A percentile compares a stretch with the other conserved stretches of the same genome.
phyloP scores from a whole-genome alignment of 1,140 invertebrate genomes.

The Orius insidiosus region DNA sequence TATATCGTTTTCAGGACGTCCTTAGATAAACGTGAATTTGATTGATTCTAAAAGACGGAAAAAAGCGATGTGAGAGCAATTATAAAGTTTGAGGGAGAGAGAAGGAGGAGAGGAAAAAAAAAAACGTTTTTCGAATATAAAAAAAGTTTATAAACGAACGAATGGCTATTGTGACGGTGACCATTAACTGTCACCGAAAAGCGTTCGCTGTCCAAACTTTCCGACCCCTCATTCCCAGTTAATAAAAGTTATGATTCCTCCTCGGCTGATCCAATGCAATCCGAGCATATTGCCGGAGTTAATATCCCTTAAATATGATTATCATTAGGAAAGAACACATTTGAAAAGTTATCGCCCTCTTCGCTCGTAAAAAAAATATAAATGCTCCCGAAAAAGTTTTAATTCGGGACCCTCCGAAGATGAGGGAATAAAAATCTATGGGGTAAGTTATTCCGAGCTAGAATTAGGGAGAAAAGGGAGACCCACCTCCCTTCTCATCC shows the following conservation, averaged over 20 bases:
- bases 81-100: constrained; percentile 2
- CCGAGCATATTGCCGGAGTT: constrained; percentile 8
- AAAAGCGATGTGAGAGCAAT: constrained; percentile 2
- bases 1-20: no score
- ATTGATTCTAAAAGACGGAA: not conserved
- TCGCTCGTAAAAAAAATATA: constrained; percentile 9
- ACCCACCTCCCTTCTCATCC: constrained; percentile 4
- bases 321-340: constrained; percentile 12
- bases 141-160: constrained; percentile 4
- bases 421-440: constrained; percentile 11
- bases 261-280: constrained; percentile 7
- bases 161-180: constrained; percentile 7
- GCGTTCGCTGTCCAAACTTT: constrained; percentile 9
- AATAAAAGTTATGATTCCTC: constrained; percentile 10
- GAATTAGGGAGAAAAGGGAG: constrained; percentile 4
- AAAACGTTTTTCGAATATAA: constrained; percentile 1
- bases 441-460: constrained; percentile 9
- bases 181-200: constrained; percentile 3
- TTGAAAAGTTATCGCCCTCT: constrained; percentile 11
- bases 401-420: constrained; percentile 10
- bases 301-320: constrained; percentile 12
- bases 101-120: no score
- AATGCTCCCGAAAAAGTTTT: constrained; percentile 10
- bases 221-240: constrained; percentile 7
- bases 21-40: not conserved